phyloP scores from a whole-genome alignment of 2,113 vertebrate species.

The Epinephelus fuscoguttatus region DNA sequence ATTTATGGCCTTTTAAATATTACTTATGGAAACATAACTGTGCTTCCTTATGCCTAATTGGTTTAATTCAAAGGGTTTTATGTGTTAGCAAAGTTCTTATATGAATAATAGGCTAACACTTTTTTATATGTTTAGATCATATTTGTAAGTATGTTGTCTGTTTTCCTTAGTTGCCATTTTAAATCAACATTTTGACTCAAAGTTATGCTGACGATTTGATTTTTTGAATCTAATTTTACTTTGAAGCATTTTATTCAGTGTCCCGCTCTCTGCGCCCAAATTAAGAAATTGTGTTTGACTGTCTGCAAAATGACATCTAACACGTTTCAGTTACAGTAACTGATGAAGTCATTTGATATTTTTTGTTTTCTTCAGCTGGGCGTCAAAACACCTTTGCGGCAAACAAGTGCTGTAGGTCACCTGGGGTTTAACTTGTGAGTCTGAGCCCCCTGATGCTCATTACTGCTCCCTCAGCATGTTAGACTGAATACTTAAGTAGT shows the following conservation, averaged over 20 bases:
- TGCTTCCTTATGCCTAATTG: not conserved
- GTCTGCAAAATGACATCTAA: not conserved
- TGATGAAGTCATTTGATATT: conserved; percentile 1
- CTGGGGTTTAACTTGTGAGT: not conserved
- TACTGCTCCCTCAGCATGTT: no score
- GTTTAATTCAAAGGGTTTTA: not conserved
- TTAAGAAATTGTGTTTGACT: not conserved
- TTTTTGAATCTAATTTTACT: not conserved
- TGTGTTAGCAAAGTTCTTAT: not conserved
- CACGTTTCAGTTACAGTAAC: not conserved
- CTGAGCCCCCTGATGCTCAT: not conserved
- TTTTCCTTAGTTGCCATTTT: not conserved
- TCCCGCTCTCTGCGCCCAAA: not conserved
- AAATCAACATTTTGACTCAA: not conserved
- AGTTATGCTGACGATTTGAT: not conserved
- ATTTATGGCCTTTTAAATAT: conserved; percentile 27
- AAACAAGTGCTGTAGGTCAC: conserved; percentile 2
- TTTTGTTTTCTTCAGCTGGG: conserved; percentile 3
- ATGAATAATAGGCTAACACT: not conserved
- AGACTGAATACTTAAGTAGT: not conserved
- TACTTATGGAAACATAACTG: not conserved
- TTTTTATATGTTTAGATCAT: not conserved
- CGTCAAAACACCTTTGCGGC: not conserved
- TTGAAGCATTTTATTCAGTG: not conserved
- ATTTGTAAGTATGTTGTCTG: not conserved